Base-by-base conservation (phyloP, 1,140 invertebrate species). In the Drosophila leontia region DNA sequence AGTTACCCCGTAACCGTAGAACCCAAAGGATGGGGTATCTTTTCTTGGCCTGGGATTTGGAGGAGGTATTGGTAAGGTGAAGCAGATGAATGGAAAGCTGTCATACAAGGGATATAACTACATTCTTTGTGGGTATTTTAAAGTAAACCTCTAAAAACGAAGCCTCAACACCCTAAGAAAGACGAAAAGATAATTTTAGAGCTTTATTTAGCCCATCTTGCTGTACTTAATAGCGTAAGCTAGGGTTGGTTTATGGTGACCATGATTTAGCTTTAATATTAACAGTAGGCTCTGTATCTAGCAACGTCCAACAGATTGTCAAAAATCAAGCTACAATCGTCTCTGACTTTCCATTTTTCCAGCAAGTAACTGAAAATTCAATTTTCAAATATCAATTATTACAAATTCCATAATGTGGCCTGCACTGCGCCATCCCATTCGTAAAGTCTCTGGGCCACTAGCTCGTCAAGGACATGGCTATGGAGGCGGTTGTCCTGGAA, bases 1-100 rank as follows among this genome's bases (percentile, higher is more conserved):
- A 88, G 75, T 90, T 84, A 76, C 70, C 59, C 42, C 57, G 6
- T 71, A 80, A 71, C 64, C 72, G 59, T 74, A 83, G 59, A 83
- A 65, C 44, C 23, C 59, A 62, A 37, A 45, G 2, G 26, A 50
- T 29, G 23, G 41, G 11, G 37, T 61, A 39, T 61, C n/a, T 83
- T 86, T 85, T 82, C 19, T 72, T 79, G 44, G 15, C 0, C 69
- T 56, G 76, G 67, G 32, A 11, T 32, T 44, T n/a, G 12, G 7
- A 41, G 15, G 11, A n/a, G 34, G 15, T 55, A 6, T 32, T 12
- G 7, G 5, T 41, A 15, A 8, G 19, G 11, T 13, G 13, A 32
- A 26, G 0, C 8, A 57, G n/a, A 6, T 26, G 11, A 2, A 9
- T 48, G 11, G 11, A 9, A 13, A 11, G 19, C 29, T 19, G 6